These are phyloP conservation scores for Heterocephalus glaber DNA, from an alignment of 2,113 vertebrate genomes.

Conservation along the genomic window DNA sequence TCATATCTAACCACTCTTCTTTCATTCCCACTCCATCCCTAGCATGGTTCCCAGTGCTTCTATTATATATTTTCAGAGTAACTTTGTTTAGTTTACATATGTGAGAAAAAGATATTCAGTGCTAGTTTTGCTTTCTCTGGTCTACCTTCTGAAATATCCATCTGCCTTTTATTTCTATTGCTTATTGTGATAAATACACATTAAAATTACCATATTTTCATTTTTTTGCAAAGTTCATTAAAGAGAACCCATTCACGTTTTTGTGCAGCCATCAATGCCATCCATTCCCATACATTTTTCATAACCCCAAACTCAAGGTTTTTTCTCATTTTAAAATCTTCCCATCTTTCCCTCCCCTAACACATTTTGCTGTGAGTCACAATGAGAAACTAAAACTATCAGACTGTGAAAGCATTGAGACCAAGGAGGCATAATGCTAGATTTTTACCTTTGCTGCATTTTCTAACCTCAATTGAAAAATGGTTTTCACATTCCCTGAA, in stretches of 20 bases:
- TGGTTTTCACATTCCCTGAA: background rate
- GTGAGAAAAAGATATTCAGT: background rate
- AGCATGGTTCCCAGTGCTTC: background rate
- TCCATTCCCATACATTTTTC: background rate
- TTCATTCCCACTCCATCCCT: background rate
- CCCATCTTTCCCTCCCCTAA: background rate
- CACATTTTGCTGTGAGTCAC: too few relatives aligned
- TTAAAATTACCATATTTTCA: background rate
- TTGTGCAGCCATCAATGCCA: too few relatives aligned
- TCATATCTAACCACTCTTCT: background rate
- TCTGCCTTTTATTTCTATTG: background rate
- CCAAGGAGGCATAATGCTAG: background rate
- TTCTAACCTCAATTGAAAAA: background rate
- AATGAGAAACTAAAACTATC: background rate
- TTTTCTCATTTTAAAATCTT: background rate
- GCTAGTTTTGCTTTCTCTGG: background rate
- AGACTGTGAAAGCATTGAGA: background rate
- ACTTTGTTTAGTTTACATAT: too few relatives aligned
- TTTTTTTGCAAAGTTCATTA: background rate
- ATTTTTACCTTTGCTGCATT: background rate
- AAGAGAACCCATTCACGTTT: too few relatives aligned
- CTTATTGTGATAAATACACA: background rate
- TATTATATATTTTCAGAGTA: background rate
- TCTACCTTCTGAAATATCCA: background rate
- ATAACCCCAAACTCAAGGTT: background rate